A percentile compares a stretch with the other conserved stretches of the same genome.
phyloP scores from a whole-genome alignment of 2,888 invertebrate genomes.

The Sthenelais limicola region DNA sequence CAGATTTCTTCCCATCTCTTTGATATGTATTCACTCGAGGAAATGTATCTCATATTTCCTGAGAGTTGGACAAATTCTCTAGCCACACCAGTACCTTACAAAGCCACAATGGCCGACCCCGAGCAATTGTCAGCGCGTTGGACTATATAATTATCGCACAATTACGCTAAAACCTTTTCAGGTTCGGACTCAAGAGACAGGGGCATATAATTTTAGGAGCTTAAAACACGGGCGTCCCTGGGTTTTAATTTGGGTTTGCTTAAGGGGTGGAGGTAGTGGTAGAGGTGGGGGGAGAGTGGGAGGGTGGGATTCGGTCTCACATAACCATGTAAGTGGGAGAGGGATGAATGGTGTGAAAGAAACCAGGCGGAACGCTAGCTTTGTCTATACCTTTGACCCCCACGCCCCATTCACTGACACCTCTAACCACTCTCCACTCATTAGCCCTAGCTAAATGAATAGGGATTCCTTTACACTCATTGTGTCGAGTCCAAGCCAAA shows the following conservation, averaged over 20 bases:
- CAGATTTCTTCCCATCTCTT: too few relatives aligned
- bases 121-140: slow-evolving; percentile 1
- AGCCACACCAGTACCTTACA: neutral
- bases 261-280: neutral
- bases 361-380: too few relatives aligned
- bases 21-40: too few relatives aligned
- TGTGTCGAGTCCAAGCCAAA: too few relatives aligned
- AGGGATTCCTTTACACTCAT: too few relatives aligned
- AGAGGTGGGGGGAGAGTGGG: neutral
- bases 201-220: slow-evolving; percentile 14
- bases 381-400: too few relatives aligned
- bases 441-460: too few relatives aligned
- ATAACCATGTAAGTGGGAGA: neutral
- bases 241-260: slow-evolving; percentile 19
- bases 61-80: too few relatives aligned
- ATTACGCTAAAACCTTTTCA: slow-evolving; percentile 26
- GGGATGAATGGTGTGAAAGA: neutral
- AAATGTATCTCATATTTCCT: too few relatives aligned
- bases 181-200: neutral
- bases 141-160: slow-evolving; percentile 20
- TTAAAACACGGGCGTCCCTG: neutral
- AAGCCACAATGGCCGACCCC: neutral
- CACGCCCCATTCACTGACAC: too few relatives aligned
- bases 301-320: too few relatives aligned
- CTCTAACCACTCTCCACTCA: too few relatives aligned